Percentiles rank a stretch among this genome's conserved stretches.
Conservation (phyloP, 2,888 invertebrate genomes). For the Apomyelois bistriatella region DNA sequence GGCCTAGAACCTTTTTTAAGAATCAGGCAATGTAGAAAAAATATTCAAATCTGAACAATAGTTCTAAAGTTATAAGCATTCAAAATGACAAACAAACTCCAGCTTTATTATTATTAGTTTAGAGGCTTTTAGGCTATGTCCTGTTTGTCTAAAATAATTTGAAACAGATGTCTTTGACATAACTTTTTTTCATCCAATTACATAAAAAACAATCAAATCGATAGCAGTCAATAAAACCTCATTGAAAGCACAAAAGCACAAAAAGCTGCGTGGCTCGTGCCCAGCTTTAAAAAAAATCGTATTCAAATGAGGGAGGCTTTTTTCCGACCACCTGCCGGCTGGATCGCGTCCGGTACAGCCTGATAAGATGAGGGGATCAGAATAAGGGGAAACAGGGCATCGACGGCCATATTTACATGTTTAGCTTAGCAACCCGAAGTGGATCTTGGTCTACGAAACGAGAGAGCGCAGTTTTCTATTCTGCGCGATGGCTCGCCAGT, state of each 20-base stretch:
- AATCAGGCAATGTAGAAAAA: no score
- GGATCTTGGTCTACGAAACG: no score
- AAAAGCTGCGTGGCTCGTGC: slow-evolving; percentile 31
- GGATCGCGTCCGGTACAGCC: slow-evolving; percentile 2
- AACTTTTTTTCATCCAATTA: background rate
- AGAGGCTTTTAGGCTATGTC: no score
- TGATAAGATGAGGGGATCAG: background rate
- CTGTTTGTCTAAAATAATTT: background rate
- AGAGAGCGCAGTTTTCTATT: no score
- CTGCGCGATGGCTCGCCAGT: no score
- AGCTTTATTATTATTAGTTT: no score
- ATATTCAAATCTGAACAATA: no score
- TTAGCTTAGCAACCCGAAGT: no score
- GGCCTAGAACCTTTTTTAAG: no score
- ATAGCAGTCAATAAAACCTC: slow-evolving; percentile 34
- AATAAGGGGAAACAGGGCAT: background rate
- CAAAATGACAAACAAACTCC: no score
- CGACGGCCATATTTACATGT: no score
- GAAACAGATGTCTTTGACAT: background rate
- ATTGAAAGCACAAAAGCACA: slow-evolving; percentile 35
- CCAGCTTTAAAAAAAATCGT: slow-evolving; percentile 40
- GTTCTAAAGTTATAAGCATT: no score
- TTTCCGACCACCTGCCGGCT: slow-evolving; percentile 35
- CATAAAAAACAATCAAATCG: background rate
- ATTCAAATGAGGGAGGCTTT: slow-evolving; percentile 56